Conservation (phyloP, 2,113 vertebrate species). For the Aphyosemion australe region DNA sequence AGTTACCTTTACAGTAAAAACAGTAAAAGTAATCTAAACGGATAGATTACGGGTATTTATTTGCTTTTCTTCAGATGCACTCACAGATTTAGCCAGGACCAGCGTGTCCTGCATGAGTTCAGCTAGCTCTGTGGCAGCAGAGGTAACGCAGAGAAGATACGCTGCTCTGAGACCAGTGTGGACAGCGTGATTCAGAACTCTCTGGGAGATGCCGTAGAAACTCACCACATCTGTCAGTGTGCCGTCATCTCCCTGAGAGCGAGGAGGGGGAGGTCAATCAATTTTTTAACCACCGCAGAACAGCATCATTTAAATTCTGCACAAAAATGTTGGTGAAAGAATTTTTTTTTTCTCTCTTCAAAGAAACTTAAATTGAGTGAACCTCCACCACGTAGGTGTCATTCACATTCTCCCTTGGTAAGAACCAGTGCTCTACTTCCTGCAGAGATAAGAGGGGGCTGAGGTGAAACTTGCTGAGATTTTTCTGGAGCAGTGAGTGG, state of each 20-base stretch:
- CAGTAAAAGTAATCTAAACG: not conserved
- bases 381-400: conserved; percentile 96
- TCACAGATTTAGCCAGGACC: conserved; percentile 91
- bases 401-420: conserved; percentile 90
- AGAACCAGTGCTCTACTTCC: conserved; percentile 92
- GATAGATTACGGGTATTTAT: not conserved
- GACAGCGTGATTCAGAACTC: conserved; percentile 89
- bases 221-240: conserved; percentile 90
- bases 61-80: conserved; percentile 34
- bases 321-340: not conserved
- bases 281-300: not conserved
- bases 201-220: conserved; percentile 87
- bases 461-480: conserved; percentile 87
- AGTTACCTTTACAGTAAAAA: not conserved
- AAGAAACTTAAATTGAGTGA: conserved; percentile 2
- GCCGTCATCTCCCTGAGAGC: conserved; percentile 78
- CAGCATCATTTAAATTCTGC: not conserved
- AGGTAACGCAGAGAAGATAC: conserved; percentile 85
- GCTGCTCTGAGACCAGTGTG: conserved; percentile 91
- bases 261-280: not conserved
- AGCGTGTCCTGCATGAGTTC: conserved; percentile 90
- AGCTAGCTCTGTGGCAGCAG: conserved; percentile 82
- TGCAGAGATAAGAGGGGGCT: conserved; percentile 81
- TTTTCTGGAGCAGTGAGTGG: conserved; percentile 80
- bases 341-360: not conserved